Base-by-base conservation (phyloP, 64 coral and sea anemone species). In the Trachythela sp. region DNA sequence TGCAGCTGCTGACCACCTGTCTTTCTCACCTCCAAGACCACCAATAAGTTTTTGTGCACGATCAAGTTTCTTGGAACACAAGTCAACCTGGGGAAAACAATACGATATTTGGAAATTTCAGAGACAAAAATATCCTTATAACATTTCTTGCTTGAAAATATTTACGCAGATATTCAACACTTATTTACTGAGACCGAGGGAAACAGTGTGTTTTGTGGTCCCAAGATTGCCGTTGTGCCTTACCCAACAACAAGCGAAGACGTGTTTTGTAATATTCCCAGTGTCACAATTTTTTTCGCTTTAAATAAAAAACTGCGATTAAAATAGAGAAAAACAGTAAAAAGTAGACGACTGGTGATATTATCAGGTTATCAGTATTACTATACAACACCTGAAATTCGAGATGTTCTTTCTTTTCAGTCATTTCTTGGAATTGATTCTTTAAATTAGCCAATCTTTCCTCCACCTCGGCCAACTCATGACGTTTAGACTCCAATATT, bases 1-100 rank as follows among this genome's bases (percentile, higher is more conserved):
- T 6, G 96, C 96, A 86, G 96, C 93, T 54, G 89, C 90, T 76
- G 96, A 99, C 96, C 96, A 99, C 27, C 96, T 93, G 41, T 99
- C 96, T 83, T 99, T 99, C 40, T 99, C 96, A 86, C 96, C 93
- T 26, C 96, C 96, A 36, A 99, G 91, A 54, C 96, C 96, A 14
- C 96, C 96, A 39, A 99, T 99, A 32, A 99, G 89, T 31, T 99
- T 99, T 87, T 99, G 93, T 20, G 96, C 96, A 68, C 96, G 89
- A 34, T 94, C 93, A 14, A 99, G 87, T 84, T 99, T 99, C 85
- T 99, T 99, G 18, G 91, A 94, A 54, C 96, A 99, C 54, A 99
- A 88, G 40, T 99, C 96, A 49, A 99, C 96, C 96, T 99, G 36
- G 31, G 77, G 42, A 45, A 11, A 45, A 45, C 42, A 89, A 56